Conservation (phyloP, 2,113 vertebrate species). For the Nycticryphes semicollaris region DNA sequence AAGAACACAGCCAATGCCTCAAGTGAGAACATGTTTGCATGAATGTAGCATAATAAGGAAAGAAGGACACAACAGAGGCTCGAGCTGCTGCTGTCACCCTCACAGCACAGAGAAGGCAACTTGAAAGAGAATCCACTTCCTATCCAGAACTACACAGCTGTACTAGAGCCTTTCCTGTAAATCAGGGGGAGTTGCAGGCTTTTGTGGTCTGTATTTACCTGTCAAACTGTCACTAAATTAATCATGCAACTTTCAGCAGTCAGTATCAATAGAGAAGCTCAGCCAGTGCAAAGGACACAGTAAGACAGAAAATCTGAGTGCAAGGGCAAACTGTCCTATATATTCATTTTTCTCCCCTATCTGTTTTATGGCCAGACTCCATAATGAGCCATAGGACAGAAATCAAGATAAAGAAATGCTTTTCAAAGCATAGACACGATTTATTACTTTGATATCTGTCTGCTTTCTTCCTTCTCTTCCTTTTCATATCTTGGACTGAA, state of each 20-base stretch:
- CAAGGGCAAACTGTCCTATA: neutral
- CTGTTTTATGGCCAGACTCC: neutral
- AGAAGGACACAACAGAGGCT: neutral
- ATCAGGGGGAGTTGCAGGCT: neutral
- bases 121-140: neutral
- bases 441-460: conserved; percentile 5
- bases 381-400: conserved; percentile 12
- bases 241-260: neutral
- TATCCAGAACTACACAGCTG: neutral
- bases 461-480: conserved; percentile 1
- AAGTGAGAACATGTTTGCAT: neutral
- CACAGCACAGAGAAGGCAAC: neutral
- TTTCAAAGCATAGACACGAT: neutral
- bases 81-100: neutral
- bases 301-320: neutral
- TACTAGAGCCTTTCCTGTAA: neutral
- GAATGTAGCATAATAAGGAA: rapidly evolving
- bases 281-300: neutral
- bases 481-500: neutral
- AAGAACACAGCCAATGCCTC: neutral
- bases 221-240: neutral
- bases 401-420: conserved; percentile 42
- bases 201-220: neutral
- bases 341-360: neutral
- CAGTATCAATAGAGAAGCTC: neutral